Percentiles rank a stretch among this genome's conserved stretches.
Conservation (phyloP, 2,888 invertebrate species). For the Cantharis lateralis region DNA sequence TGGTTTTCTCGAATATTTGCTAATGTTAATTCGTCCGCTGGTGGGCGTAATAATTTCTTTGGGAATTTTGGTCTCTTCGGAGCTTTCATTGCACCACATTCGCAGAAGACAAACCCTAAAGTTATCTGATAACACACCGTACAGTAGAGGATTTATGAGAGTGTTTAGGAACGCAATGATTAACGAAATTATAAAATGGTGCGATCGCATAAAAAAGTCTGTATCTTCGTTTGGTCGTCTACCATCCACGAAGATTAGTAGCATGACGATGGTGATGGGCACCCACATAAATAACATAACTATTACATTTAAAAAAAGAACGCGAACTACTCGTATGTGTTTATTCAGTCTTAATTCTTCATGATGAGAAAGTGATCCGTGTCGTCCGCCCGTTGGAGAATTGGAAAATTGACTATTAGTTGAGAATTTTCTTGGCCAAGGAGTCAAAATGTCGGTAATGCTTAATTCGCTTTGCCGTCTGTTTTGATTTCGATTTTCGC, state of each 20-base stretch:
- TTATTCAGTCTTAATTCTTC: slow-evolving; percentile 60
- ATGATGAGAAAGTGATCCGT: slow-evolving; percentile 57
- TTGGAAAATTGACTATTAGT: slow-evolving; percentile 46
- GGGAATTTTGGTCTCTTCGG: slow-evolving; percentile 27
- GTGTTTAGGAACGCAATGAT: slow-evolving; percentile 61
- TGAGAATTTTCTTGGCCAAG: slow-evolving; percentile 57
- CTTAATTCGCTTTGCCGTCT: slow-evolving; percentile 59
- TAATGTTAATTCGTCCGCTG: slow-evolving; percentile 41
- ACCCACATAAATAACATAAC: slow-evolving; percentile 64
- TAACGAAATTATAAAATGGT: slow-evolving; percentile 60
- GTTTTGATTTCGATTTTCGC: slow-evolving; percentile 39
- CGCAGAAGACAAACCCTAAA: slow-evolving; percentile 57
- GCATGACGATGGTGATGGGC: slow-evolving; percentile 60
- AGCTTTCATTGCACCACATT: slow-evolving; percentile 47
- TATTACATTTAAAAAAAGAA: slow-evolving; percentile 60
- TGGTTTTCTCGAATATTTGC: slow-evolving; percentile 41
- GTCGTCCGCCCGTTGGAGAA: slow-evolving; percentile 50
- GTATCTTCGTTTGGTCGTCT: slow-evolving; percentile 57
- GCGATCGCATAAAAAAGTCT: slow-evolving; percentile 58
- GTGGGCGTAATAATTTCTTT: slow-evolving; percentile 44
- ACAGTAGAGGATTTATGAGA: slow-evolving; percentile 61
- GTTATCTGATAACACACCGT: slow-evolving; percentile 62
- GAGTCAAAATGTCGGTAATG: slow-evolving; percentile 57
- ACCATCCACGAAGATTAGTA: slow-evolving; percentile 62
- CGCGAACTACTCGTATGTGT: slow-evolving; percentile 60